phyloP scores from a whole-genome alignment of 2,888 invertebrate genomes.

The Epirrita christyi region DNA sequence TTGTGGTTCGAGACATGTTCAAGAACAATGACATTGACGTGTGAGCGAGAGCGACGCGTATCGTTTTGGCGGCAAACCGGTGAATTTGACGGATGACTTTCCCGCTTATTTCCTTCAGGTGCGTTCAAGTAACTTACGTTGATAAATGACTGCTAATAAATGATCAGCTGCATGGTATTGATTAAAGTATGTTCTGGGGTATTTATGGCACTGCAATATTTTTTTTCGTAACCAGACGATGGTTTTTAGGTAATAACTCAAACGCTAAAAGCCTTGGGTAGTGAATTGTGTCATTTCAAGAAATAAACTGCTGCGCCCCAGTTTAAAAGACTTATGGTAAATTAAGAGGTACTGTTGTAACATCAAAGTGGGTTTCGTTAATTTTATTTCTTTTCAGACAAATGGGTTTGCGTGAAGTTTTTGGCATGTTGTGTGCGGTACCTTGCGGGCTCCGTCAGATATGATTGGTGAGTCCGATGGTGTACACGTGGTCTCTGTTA shows the following conservation, averaged over 20 bases:
- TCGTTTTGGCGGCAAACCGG: constrained; percentile 71
- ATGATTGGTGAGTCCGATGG: constrained; percentile 59
- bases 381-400: constrained; percentile 50
- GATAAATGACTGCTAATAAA: constrained; percentile 62
- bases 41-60: constrained; percentile 58
- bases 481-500: constrained; percentile 55
- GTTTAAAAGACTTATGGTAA: constrained; percentile 61
- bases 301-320: constrained; percentile 66
- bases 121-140: constrained; percentile 69
- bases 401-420: constrained; percentile 33
- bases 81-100: constrained; percentile 74
- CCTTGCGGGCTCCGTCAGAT: constrained; percentile 53
- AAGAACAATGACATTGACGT: constrained; percentile 62
- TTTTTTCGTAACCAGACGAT: constrained; percentile 38
- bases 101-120: constrained; percentile 77
- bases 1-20: constrained; percentile 25
- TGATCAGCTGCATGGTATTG: constrained; percentile 32
- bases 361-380: constrained; percentile 57
- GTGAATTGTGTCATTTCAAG: constrained; percentile 63
- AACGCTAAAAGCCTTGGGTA: constrained; percentile 46
- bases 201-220: neutral
- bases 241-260: constrained; percentile 45
- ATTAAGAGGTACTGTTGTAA: constrained; percentile 51
- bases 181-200: constrained; percentile 27
- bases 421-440: constrained; percentile 23